Conservation (phyloP, 2,113 vertebrate genomes). For the Periophthalmus modestus region DNA sequence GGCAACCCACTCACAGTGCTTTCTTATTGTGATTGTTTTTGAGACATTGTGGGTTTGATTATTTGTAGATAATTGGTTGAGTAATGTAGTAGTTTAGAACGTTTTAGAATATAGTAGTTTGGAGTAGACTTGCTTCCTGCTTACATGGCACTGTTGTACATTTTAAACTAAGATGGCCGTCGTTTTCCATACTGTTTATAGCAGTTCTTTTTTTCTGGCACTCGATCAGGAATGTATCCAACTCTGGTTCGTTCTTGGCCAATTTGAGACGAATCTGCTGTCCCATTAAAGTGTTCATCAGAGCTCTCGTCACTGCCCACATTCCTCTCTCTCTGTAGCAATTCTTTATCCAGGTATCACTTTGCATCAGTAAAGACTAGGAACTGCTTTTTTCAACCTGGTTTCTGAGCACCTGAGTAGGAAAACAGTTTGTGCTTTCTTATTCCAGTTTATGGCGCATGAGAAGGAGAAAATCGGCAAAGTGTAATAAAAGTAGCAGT, state of each 20-base stretch:
- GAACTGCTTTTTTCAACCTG: conserved; percentile 18
- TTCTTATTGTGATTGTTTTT: no score
- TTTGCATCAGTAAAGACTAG: conserved; percentile 41
- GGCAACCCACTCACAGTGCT: no score
- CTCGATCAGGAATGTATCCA: conserved; percentile 32
- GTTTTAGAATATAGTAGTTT: neutral
- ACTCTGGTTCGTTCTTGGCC: conserved; percentile 39
- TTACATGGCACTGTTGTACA: neutral
- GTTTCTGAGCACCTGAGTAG: conserved; percentile 11
- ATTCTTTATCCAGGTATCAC: conserved; percentile 25
- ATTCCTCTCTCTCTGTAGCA: conserved; percentile 5
- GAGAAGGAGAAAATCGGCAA: no score
- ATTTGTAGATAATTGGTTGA: no score
- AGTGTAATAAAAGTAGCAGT: no score
- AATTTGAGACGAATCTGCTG: conserved; percentile 60
- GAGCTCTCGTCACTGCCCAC: conserved; percentile 41
- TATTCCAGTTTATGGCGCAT: no score
- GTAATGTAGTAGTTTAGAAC: neutral
- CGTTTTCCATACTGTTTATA: neutral
- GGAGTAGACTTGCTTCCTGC: neutral
- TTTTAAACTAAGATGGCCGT: neutral
- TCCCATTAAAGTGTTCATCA: conserved; percentile 55
- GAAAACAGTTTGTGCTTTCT: no score
- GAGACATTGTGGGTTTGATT: no score
- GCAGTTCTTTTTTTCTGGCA: conserved; percentile 36